phyloP scores from a whole-genome alignment of 2,797 vertebrate genomes.

The Micrastur ruficollis region DNA sequence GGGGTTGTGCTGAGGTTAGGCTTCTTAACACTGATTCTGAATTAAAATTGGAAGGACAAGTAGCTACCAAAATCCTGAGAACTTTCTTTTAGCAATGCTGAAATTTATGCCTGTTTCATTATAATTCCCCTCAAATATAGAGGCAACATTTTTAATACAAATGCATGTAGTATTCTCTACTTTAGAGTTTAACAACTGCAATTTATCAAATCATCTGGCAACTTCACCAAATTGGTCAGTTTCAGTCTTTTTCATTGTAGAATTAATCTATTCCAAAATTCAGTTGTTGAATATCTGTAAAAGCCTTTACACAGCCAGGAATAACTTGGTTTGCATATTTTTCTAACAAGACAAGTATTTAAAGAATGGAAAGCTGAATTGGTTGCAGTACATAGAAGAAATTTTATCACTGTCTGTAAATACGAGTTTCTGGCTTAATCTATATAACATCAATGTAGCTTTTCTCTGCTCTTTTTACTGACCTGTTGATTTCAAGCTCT shows the following conservation, averaged over 20 bases:
- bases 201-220: background rate
- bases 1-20: background rate
- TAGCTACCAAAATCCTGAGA: background rate
- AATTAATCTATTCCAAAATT: background rate
- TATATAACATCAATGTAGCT: background rate
- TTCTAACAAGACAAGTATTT: background rate
- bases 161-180: background rate
- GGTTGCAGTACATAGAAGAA: background rate
- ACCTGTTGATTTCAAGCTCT: background rate
- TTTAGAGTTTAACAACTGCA: background rate
- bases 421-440: background rate
- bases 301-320: background rate
- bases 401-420: background rate
- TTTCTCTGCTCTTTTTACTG: background rate
- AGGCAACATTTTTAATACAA: background rate
- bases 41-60: background rate
- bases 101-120: background rate
- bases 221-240: background rate
- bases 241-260: background rate
- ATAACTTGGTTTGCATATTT: background rate
- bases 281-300: background rate
- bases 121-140: background rate
- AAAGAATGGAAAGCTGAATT: background rate
- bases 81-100: background rate
- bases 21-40: background rate